These are phyloP conservation scores for Peromyscus nudipes DNA, from an alignment of 2,797 vertebrate species.

Conservation along the genomic window DNA sequence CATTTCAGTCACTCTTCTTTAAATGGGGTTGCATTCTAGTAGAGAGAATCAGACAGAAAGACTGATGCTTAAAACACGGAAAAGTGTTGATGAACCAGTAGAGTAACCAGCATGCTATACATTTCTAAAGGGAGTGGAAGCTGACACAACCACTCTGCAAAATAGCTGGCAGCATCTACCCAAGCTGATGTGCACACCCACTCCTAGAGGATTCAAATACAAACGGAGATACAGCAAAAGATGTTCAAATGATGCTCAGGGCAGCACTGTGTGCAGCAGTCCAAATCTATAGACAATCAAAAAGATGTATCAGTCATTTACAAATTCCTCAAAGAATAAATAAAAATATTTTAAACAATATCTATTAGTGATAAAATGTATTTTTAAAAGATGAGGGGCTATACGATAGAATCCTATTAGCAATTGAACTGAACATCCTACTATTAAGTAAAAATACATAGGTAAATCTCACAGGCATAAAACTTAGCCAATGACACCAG, in stretches of 20 bases:
- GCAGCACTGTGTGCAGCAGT: neutral
- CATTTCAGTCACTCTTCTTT: neutral
- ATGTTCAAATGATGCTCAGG: neutral
- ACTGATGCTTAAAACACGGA: neutral
- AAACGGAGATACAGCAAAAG: neutral
- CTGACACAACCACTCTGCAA: neutral
- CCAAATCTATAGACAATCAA: neutral
- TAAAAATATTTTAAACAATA: neutral
- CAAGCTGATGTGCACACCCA: neutral
- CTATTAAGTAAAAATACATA: neutral
- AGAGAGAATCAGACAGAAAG: neutral
- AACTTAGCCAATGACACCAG: neutral
- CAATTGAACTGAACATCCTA: conserved; percentile 2
- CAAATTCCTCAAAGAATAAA: neutral
- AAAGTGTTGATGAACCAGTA: neutral
- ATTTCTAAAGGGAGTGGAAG: neutral
- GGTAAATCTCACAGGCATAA: neutral
- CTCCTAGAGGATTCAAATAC: neutral
- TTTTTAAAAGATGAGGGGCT: neutral
- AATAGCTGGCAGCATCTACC: neutral
- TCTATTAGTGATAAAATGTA: neutral
- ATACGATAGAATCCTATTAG: neutral
- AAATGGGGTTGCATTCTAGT: neutral
- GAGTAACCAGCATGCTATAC: neutral
- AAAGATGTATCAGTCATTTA: neutral